phyloP scores from a whole-genome alignment of 2,113 vertebrate species.

The Trematocara unimaculatum region DNA sequence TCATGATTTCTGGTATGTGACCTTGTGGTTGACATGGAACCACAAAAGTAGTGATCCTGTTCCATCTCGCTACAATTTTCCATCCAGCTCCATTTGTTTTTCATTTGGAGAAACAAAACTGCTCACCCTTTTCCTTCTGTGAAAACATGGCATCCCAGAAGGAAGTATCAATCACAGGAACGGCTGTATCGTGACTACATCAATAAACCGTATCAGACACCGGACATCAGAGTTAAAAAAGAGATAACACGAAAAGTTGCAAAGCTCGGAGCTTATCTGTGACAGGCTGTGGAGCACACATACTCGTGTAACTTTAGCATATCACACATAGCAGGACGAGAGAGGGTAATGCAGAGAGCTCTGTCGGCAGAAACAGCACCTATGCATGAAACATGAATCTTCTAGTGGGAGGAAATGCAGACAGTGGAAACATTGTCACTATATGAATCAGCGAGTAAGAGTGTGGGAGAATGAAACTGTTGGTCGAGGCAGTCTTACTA shows the following conservation, averaged over 20 bases:
- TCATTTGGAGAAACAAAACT: conserved; percentile 65
- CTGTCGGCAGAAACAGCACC: conserved; percentile 24
- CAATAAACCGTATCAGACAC: conserved; percentile 31
- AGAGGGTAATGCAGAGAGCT: conserved; percentile 20
- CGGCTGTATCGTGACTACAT: conserved; percentile 51
- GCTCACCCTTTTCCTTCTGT: conserved; percentile 61
- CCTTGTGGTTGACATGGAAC: conserved; percentile 64
- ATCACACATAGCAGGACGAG: conserved; percentile 3
- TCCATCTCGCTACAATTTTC: conserved; percentile 57
- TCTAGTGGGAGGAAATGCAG: conserved; percentile 31
- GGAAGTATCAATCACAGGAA: conserved; percentile 65
- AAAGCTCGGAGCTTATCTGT: conserved; percentile 27
- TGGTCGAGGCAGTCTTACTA: not conserved
- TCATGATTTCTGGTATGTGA: conserved; percentile 67
- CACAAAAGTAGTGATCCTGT: conserved; percentile 60
- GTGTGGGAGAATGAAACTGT: conserved; percentile 16
- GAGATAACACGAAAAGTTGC: conserved; percentile 18
- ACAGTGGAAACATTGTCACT: conserved; percentile 8
- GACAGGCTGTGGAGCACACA: conserved; percentile 8
- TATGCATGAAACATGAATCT: conserved; percentile 37
- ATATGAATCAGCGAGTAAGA: conserved; percentile 4
- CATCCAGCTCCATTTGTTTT: conserved; percentile 63
- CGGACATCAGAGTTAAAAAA: conserved; percentile 18
- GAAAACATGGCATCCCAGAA: conserved; percentile 67
- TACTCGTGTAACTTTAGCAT: conserved; percentile 9